A percentile compares a stretch with the other conserved stretches of the same genome.
Evolutionary conservation across 2,113 vertebrate genomes (phyloP).

Genomic region (Platysteira castanea): DNA sequence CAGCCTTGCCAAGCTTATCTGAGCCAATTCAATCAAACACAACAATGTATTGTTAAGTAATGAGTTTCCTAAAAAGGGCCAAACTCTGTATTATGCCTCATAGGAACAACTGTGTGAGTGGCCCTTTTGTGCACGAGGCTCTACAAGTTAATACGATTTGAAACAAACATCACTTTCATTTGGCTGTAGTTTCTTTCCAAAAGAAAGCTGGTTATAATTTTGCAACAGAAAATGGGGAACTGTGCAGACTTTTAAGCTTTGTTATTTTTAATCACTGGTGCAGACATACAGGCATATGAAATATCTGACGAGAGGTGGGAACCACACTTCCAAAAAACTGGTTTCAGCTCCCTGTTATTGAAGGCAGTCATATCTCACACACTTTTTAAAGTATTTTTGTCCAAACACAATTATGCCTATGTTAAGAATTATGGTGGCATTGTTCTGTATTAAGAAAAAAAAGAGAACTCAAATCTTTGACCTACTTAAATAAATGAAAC

Average conservation of each 20-base stretch:
- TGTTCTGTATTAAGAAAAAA: background rate
- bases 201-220: background rate
- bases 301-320: background rate
- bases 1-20: background rate
- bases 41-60: conserved; percentile 47
- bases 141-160: conserved; percentile 11
- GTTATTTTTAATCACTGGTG: background rate
- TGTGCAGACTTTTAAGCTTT: background rate
- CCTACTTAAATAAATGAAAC: background rate
- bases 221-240: background rate
- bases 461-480: background rate
- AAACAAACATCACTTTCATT: background rate
- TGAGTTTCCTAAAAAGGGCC: conserved; percentile 16
- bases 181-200: background rate
- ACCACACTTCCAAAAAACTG: background rate
- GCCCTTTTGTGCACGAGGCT: background rate
- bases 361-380: background rate
- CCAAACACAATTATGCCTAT: background rate
- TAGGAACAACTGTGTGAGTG: conserved; percentile 15
- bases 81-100: conserved; percentile 9
- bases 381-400: background rate
- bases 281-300: background rate
- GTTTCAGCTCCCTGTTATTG: background rate
- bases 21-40: conserved; percentile 7
- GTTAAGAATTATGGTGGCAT: background rate